phyloP scores from a whole-genome alignment of 1,140 invertebrate species.

The Orchestia grillus region DNA sequence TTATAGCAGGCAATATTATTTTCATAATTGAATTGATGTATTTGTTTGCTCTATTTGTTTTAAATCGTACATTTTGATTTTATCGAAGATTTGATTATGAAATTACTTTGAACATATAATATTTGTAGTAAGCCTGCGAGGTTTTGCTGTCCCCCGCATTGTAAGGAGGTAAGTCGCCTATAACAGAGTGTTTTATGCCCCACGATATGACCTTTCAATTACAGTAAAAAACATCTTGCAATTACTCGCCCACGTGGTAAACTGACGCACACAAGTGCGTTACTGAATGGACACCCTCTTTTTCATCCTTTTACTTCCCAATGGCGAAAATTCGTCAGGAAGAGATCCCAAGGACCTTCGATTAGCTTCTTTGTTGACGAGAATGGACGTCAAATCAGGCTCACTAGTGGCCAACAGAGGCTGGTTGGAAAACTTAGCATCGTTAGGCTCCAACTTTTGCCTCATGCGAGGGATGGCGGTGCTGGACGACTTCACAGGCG shows the following conservation, averaged over 20 bases:
- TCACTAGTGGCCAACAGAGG: background rate
- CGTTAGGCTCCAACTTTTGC: background rate
- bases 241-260: background rate
- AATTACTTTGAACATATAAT: background rate
- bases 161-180: too few relatives aligned
- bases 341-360: background rate
- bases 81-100: background rate
- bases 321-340: background rate
- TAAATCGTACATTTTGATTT: background rate
- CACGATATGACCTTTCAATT: too few relatives aligned
- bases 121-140: too few relatives aligned
- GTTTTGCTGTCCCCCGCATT: too few relatives aligned
- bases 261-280: background rate
- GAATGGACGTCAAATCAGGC: constrained; percentile 35
- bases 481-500: background rate
- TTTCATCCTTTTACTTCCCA: constrained; percentile 5
- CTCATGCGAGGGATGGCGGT: background rate
- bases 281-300: constrained; percentile 16
- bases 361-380: background rate
- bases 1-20: background rate
- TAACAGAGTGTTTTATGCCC: too few relatives aligned
- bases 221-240: too few relatives aligned
- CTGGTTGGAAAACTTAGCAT: background rate
- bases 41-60: background rate
- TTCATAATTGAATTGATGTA: background rate